Base-by-base conservation (phyloP, 1,140 invertebrate genomes). In the Heliconius congener region DNA sequence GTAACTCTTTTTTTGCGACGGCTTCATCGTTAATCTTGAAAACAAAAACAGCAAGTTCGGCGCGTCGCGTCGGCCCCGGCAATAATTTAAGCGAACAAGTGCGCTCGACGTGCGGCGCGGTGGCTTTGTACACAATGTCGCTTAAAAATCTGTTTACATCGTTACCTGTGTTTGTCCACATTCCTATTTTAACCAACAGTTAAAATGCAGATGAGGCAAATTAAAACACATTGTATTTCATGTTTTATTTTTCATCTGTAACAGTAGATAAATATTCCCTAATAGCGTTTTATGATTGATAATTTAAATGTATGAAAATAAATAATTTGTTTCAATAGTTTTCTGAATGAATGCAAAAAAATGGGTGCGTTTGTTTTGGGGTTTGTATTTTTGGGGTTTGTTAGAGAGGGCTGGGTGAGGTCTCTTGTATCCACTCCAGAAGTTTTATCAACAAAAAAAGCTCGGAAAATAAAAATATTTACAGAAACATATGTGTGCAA, bases 1-100 rank as follows among this genome's bases (percentile, higher is more conserved):
- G 87, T 90, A 88, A 91, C 91, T 88, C 86, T 83, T 90, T 91
- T 91, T 91, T 90, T 88, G 85, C 13, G 86, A 87, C 86, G 85
- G 83, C 87, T 90, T 93, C 89, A 90, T 91, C 90, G 90, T 93
- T 93, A 93, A 93, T 92, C 91, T 92, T 93, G 82, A 86, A 89
- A 90, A 92, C 87, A 90, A 92, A 92, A 91, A 92, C 87, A 87
- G 87, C 83, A 89, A 91, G 88, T 91, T 88, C 82, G 85, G 82
- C 87, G 82, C 87, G 42, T 46, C 42, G 89, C 85, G 86, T 91
- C 89, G 88, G 88, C 75, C 82, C 78, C 77, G 83, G 81, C 87
- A 85, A 90, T 93, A 93, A 90, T 90, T 93, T 88, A 91, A 82
- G 84, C 79, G 85, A 87, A 87, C 91, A 91, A 91, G 89, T 92